Evolutionary conservation across 2,888 invertebrate species (phyloP).

Genomic region (Diarsia rubi): DNA sequence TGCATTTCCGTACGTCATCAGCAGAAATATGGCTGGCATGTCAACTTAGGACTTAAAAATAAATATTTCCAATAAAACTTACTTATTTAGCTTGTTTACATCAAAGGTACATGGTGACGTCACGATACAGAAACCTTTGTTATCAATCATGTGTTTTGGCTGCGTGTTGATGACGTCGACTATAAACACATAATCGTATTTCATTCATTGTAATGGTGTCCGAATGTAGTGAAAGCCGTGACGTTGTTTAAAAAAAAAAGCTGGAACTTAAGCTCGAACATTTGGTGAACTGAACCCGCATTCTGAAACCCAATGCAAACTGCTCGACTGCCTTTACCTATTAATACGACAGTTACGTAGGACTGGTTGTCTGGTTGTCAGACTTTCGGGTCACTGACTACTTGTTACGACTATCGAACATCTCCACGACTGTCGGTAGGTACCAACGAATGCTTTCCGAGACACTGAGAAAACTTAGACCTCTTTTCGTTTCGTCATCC

Average conservation of each 20-base stretch:
- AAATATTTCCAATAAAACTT: constrained; percentile 5
- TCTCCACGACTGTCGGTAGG: too few species aligned
- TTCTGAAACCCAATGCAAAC: not conserved
- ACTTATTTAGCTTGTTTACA: constrained; percentile 42
- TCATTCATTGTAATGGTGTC: not conserved
- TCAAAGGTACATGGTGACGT: constrained; percentile 44
- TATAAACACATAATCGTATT: constrained; percentile 8
- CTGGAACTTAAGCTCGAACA: not conserved
- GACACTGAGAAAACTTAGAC: not conserved
- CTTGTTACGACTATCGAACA: too few species aligned
- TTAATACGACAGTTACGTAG: too few species aligned
- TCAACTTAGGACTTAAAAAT: constrained; percentile 11
- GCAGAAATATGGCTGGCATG: not conserved
- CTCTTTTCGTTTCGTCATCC: not conserved
- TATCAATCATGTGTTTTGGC: constrained; percentile 16
- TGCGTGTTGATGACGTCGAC: not conserved
- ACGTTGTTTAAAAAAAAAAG: not conserved
- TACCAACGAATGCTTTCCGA: too few species aligned
- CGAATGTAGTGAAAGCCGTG: not conserved
- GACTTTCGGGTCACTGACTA: too few species aligned
- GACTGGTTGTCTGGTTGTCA: too few species aligned
- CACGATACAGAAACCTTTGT: constrained; percentile 13
- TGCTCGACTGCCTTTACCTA: too few species aligned
- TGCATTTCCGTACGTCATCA: constrained; percentile 2
- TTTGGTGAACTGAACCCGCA: not conserved